Evolutionary conservation across 2,113 vertebrate species (phyloP), one percentile per base, ranked within the genome.

Genomic region (Synodontis membranacea): DNA sequence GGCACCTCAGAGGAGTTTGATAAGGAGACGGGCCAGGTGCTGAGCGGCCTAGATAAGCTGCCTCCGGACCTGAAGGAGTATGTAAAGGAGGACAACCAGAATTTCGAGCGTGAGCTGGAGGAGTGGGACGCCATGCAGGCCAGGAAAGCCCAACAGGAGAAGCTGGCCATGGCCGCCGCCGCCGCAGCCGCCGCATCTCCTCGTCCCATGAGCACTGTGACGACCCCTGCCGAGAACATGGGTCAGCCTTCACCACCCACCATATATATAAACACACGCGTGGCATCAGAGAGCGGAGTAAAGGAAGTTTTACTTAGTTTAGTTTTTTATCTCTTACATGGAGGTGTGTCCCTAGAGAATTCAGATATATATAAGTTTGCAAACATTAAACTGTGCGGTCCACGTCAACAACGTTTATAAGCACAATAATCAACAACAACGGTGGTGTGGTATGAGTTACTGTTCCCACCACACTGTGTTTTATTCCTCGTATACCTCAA

Each of bases 1-100:
- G 9, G 28, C 25, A 21, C 23, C 62, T 81, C 94, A 99, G 98
- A 99, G 88, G 97, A 99, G 82, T 97, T 98, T 87, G 97, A 97
- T 91, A 98, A 98, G 88, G 98, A 98, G 93, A 99, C 97, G 0
- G 98, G 97, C 0, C 98, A 99, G 92, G 91, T 96, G 28, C 94
- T 98, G 90, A 95, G 96, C 68, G 98, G 97, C 87, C 94, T 99
- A 94, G 97, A 99, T 93, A 98, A 97, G 0, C 91, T 99, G 1
- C 98, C 98, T 28, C 94, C 95, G 0, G 98, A 99, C 91, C 94
- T 99, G 92, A 96, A 96, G 92, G 96, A 97, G 80, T 99, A 95
- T 0, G 98, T 99, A 86, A 97, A 96, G 86, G 97, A 96, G 91
- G 98, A 99, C 92, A 99, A 99, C 78, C 95, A 96, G 54, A 93